A percentile compares a stretch with the other conserved stretches of the same genome.
These are phyloP conservation scores for Indri indri DNA, from an alignment of 2,113 vertebrate genomes.

Conservation along the genomic window DNA sequence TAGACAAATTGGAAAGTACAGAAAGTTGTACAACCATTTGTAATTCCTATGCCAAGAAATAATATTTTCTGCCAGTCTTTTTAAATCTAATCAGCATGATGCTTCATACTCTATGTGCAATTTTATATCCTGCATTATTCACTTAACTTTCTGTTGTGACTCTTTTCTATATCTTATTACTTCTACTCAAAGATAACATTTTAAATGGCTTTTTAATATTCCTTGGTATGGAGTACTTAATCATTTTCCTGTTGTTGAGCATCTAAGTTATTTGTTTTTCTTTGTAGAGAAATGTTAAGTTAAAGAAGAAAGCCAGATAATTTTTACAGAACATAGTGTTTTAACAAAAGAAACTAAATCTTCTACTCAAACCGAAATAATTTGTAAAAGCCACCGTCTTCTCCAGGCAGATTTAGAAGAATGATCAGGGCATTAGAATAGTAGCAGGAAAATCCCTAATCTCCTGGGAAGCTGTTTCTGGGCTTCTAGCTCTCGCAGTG, in stretches of 20 bases:
- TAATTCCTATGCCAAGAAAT: neutral
- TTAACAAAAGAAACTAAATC: neutral
- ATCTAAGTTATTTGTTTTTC: neutral
- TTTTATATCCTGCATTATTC: neutral
- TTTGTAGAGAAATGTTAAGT: slow-evolving; percentile 29
- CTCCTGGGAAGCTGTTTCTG: neutral
- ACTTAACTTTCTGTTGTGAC: neutral
- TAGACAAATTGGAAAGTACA: slow-evolving; percentile 20
- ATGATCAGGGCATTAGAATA: neutral
- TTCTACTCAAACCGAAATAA: neutral
- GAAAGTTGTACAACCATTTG: neutral
- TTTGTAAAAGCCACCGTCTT: neutral
- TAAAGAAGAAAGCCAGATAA: neutral
- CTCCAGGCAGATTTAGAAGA: neutral
- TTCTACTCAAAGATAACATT: neutral
- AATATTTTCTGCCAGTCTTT: neutral
- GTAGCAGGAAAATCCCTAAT: neutral
- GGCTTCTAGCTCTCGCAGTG: neutral
- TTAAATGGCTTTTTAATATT: neutral
- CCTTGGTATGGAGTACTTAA: neutral
- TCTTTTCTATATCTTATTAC: neutral
- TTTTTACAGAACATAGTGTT: neutral
- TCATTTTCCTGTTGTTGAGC: neutral
- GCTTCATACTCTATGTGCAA: neutral
- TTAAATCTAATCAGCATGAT: neutral